Evolutionary conservation across 2,797 vertebrate species (phyloP), one percentile per base, ranked within the genome.

Genomic region (Pseudomugil gertrudae): DNA sequence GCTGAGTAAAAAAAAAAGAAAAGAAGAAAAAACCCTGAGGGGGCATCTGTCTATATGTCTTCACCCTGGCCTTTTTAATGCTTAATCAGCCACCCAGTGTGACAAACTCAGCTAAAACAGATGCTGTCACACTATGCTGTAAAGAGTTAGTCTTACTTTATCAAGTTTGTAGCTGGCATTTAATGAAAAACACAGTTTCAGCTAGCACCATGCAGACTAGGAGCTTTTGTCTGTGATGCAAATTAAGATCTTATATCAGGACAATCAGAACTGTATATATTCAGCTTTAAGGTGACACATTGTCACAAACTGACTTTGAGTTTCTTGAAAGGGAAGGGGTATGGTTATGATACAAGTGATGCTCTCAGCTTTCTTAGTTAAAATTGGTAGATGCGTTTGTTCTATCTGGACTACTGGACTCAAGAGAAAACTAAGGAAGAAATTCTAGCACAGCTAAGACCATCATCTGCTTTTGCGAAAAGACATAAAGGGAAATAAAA

Each of bases 41-140:
- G 29, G 2, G 17, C 10, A 7, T 9, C 26, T 63, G 63, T 72
- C 64, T 70, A 15, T 57, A 9, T 53, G 63, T 43, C 67, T 55
- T 74, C 65, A 77, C 66, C 76, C 67, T 47, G 69, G 54, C 27
- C 60, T 63, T 62, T 47, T 79, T 74, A 71, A 79, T 69, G 73
- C 73, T 70, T 76, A 79, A 85, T 86, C 88, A 85, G 79, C 79
- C 82, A 71, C 82, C 83, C 58, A 63, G 62, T 67, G 83, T 66
- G 83, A 82, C 75, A 72, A 63, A 68, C 60, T 63, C 72, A 23
- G 40, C 73, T 68, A 43, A 70, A 77, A 78, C 52, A 76, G 69
- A 78, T 19, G 10, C 50, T 66, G 53, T 73, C 74, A 73, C 69
- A 65, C 68, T 67, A 56, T 62, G 64, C 50, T 62, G 63, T 60